phyloP scores from a whole-genome alignment of 2,888 invertebrate genomes.

The Neoaliturus tenellus region DNA sequence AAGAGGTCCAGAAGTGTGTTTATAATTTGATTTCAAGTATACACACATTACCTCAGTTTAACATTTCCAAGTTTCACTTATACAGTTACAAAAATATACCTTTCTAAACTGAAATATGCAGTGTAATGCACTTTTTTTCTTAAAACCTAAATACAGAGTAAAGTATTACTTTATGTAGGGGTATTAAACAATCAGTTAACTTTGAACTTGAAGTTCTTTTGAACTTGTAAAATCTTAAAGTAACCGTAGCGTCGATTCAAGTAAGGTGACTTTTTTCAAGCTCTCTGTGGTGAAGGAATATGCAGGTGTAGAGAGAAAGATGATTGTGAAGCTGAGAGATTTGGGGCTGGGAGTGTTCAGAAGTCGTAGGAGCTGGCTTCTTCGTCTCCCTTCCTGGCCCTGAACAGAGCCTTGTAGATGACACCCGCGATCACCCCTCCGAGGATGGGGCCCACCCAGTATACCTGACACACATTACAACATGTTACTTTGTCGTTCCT shows the following conservation, averaged over 20 bases:
- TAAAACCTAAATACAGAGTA: no score
- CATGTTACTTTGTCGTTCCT: no score
- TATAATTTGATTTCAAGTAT: no score
- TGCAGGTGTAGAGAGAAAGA: not conserved
- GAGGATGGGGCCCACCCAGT: slow-evolving; percentile 92
- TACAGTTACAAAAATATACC: no score
- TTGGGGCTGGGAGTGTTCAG: slow-evolving; percentile 53
- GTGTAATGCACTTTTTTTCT: no score
- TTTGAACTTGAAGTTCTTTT: no score
- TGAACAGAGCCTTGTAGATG: slow-evolving; percentile 76
- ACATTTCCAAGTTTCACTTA: no score
- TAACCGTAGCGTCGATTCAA: not conserved
- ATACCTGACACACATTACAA: slow-evolving; percentile 76
- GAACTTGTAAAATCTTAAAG: not conserved
- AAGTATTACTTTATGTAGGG: no score
- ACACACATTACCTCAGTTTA: no score
- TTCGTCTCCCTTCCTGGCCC: slow-evolving; percentile 64
- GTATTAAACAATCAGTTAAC: no score
- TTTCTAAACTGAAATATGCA: no score
- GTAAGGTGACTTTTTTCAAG: not conserved
- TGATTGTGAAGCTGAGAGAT: not conserved
- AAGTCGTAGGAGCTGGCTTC: slow-evolving; percentile 67
- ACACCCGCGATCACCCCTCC: slow-evolving; percentile 88
- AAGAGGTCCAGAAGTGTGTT: no score
- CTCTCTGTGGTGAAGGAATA: not conserved